Conservation (phyloP, 2,797 vertebrate species). For the Oreochromis grahami region DNA sequence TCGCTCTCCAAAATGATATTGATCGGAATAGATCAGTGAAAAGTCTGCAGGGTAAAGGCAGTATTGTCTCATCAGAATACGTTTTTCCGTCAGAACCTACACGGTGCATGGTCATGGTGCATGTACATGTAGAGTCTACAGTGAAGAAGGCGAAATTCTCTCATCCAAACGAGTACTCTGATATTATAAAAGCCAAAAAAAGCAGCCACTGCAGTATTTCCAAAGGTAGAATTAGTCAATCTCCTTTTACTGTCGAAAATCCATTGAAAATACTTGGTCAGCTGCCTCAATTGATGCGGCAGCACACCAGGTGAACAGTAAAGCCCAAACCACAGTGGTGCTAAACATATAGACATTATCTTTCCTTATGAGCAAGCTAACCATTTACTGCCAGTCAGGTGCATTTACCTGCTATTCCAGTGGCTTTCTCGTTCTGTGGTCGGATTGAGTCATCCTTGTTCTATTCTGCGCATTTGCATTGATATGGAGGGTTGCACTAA, state of each 20-base stretch:
- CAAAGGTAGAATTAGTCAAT: background rate
- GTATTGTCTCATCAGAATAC: conserved; percentile 7
- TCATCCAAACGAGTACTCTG: background rate
- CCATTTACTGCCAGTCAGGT: background rate
- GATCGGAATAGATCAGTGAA: conserved; percentile 37
- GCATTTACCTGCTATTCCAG: background rate
- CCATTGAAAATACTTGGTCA: background rate
- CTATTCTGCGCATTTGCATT: background rate
- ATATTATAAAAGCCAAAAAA: background rate
- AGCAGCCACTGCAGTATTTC: background rate
- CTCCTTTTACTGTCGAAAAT: background rate
- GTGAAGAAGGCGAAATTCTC: background rate
- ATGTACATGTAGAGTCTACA: background rate
- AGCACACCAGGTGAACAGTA: background rate
- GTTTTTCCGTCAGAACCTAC: background rate
- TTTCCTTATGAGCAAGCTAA: background rate
- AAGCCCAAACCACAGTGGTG: background rate
- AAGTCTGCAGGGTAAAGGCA: conserved; percentile 3
- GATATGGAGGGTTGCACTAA: background rate
- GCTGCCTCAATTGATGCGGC: background rate
- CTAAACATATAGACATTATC: background rate
- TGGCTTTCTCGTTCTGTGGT: background rate
- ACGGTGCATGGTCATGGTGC: background rate
- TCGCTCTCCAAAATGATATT: conserved; percentile 30
- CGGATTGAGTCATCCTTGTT: background rate